Evolutionary conservation across 1,140 invertebrate genomes (phyloP).

Genomic region (Aphelinus certus): DNA sequence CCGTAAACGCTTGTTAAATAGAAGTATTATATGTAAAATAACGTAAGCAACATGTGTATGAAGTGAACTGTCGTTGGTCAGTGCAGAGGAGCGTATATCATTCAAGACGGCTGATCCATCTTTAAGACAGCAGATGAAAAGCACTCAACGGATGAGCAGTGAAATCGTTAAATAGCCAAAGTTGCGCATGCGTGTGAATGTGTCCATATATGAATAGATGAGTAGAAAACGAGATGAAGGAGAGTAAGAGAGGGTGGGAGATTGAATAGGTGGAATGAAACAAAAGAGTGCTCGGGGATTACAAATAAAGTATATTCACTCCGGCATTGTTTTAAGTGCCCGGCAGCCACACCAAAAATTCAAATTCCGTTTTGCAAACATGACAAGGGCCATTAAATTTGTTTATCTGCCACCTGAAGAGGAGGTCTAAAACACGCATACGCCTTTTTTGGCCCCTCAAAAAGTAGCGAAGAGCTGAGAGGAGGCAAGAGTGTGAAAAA

Average conservation of each 20-base stretch:
- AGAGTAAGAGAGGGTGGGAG: conserved; percentile 36
- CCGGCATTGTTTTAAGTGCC: conserved; percentile 67
- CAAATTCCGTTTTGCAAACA: conserved; percentile 62
- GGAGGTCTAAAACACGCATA: background rate
- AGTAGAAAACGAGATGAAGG: background rate
- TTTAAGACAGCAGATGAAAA: no score
- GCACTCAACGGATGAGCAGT: no score
- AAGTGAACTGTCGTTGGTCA: no score
- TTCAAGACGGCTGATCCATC: no score
- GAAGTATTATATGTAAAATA: no score
- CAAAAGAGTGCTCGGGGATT: conserved; percentile 58
- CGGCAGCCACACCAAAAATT: conserved; percentile 62
- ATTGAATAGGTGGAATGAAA: conserved; percentile 62
- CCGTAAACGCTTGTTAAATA: no score
- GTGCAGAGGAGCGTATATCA: no score
- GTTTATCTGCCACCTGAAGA: conserved; percentile 53
- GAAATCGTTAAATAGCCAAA: no score
- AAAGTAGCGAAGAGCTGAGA: background rate
- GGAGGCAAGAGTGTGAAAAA: conserved; percentile 10
- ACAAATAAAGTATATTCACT: conserved; percentile 65
- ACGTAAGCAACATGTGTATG: no score
- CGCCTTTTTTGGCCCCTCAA: background rate
- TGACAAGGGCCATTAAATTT: conserved; percentile 64
- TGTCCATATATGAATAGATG: no score
- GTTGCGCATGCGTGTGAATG: background rate